Evolutionary conservation across 2,888 invertebrate species (phyloP), one percentile per base, ranked within the genome.

Genomic region (Conchocele bisecta): DNA sequence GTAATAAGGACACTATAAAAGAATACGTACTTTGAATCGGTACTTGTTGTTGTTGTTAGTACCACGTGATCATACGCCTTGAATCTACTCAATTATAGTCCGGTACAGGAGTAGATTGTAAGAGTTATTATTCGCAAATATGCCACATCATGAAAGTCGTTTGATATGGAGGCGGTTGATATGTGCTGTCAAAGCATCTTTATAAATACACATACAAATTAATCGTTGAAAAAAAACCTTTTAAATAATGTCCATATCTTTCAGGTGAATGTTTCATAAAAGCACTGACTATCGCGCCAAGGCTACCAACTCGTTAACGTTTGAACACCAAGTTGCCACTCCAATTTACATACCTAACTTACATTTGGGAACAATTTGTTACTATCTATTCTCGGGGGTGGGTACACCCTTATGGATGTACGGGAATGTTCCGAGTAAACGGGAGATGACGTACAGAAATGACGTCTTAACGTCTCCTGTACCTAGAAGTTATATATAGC

Each of bases 341-440:
- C 22, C 22, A 42, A 50, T 42, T 33, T 29, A 9, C n/a, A 15
- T 59, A 48, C 46, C 35, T 15, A 15, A 17, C 59, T 60, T 59
- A 60, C 67, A 51, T 48, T 31, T 28, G 29, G 44, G n/a, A 48
- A 20, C 33, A 53, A 33, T 11, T 51, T 57, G 44, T 61, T 42
- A 2, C 59, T 51, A 20, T 65, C 69, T 22, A 53, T 31, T 20
- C 67, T 51, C 9, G 59, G 44, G 22, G 73, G 75, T 42, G 77
- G 75, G 58, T 77, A 75, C 15, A 80, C 57, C 31, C 77, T 63
- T 29, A 80, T 68, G 20, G 80, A 80, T 13, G 75, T 77, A 39
- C 69, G 67, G 7, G 77, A 77, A 42, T 63, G 56, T 28, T 77
- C 80, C 33, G 63, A 66, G 37, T 64, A 54, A 20, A 68, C 53